Percentiles rank a stretch among this genome's conserved stretches.
Conservation (phyloP, 2,113 vertebrate genomes). For the Phaethon lepturus region DNA sequence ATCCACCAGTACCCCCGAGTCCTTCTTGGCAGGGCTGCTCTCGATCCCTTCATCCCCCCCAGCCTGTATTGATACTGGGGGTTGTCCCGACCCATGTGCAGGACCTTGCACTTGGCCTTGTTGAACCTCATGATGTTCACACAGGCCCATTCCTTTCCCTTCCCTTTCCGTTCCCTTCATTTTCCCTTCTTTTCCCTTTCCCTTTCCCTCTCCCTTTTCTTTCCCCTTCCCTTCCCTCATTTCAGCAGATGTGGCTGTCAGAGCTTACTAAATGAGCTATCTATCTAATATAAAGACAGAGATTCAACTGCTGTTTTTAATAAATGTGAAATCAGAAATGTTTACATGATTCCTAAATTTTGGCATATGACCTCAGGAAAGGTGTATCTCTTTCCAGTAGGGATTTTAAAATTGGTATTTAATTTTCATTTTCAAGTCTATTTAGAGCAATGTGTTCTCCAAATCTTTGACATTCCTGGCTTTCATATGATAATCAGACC, state of each 20-base stretch:
- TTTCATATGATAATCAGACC: slow-evolving; percentile 59
- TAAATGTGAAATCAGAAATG: background rate
- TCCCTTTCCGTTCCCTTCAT: too few species aligned
- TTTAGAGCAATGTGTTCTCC: slow-evolving; percentile 3
- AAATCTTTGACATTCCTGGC: slow-evolving; percentile 21
- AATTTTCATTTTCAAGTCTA: background rate
- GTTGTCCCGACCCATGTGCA: too few species aligned
- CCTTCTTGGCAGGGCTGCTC: too few species aligned
- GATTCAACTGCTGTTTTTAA: background rate
- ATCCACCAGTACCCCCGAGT: too few species aligned
- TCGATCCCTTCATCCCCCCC: too few species aligned
- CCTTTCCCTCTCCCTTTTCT: background rate
- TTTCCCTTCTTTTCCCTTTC: too few species aligned
- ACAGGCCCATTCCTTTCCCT: too few species aligned
- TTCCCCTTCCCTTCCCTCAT: background rate
- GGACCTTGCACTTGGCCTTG: too few species aligned
- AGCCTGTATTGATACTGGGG: too few species aligned
- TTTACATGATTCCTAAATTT: background rate
- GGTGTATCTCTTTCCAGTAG: background rate
- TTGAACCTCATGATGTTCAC: too few species aligned
- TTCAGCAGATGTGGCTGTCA: background rate
- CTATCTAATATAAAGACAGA: background rate
- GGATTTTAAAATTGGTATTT: background rate
- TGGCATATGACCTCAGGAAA: background rate
- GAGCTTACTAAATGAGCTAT: background rate